Evolutionary conservation across 2,797 vertebrate genomes (phyloP).

Genomic region (Malacoraja senta): DNA sequence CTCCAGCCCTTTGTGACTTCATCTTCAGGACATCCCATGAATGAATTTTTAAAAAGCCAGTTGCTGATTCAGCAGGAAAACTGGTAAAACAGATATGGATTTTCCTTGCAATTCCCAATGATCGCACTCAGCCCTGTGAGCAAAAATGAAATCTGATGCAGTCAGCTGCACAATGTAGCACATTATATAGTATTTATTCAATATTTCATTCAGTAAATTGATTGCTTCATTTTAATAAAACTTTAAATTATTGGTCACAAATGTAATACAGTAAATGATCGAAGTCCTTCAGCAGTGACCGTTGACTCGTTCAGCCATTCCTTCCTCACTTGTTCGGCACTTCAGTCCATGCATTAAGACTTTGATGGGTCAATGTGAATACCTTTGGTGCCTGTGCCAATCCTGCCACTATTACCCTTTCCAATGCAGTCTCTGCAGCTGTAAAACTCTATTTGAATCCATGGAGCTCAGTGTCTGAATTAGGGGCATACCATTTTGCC

Average conservation of each 20-base stretch:
- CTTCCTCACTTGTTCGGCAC: neutral
- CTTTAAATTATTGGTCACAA: constrained; percentile 17
- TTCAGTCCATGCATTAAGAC: neutral
- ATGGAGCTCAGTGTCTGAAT: too few species aligned
- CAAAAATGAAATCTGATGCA: neutral
- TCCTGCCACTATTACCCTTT: too few species aligned
- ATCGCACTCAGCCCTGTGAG: neutral
- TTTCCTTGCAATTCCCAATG: neutral
- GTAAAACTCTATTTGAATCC: neutral
- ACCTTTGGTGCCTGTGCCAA: neutral
- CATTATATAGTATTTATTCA: constrained; percentile 11
- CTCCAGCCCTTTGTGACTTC: too few species aligned
- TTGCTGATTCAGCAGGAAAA: too few species aligned
- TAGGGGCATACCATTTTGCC: too few species aligned
- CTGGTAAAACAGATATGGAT: too few species aligned
- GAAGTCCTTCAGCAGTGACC: neutral
- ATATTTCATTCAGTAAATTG: constrained; percentile 32
- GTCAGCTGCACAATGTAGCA: neutral
- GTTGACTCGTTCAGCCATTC: neutral
- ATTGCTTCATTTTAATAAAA: constrained; percentile 29
- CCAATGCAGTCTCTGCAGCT: neutral
- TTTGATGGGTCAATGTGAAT: neutral
- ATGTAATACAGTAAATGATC: neutral
- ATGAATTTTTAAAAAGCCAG: too few species aligned
- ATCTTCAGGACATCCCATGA: too few species aligned